Percentiles rank a stretch among this genome's conserved stretches.
Conservation (phyloP, 2,888 invertebrate genomes). For the Campoplex nolae region DNA sequence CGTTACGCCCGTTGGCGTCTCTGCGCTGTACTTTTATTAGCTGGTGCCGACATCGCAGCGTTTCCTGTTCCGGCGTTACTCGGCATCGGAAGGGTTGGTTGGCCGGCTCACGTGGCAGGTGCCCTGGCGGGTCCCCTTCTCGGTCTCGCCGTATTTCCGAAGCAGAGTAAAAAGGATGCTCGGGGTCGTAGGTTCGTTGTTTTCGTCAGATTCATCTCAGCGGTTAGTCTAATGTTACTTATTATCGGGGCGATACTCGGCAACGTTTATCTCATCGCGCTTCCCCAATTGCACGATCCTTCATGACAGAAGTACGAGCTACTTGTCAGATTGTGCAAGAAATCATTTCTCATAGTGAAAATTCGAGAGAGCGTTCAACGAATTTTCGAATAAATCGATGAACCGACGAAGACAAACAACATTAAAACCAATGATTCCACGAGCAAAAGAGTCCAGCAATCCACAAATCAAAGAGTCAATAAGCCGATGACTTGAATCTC, state of each 20-base stretch:
- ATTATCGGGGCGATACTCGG: constrained; percentile 82
- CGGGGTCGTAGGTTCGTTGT: constrained; percentile 81
- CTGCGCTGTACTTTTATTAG: constrained; percentile 87
- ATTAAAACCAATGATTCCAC: neutral
- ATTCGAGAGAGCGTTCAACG: constrained; percentile 81
- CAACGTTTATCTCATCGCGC: constrained; percentile 82
- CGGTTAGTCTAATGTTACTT: constrained; percentile 80
- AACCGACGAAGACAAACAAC: neutral
- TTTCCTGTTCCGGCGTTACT: constrained; percentile 81
- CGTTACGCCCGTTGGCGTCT: constrained; percentile 83
- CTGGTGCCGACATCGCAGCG: constrained; percentile 88
- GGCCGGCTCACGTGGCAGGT: constrained; percentile 90
- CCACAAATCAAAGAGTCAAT: constrained; percentile 4
- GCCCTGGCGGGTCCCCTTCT: constrained; percentile 89
- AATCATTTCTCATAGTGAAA: constrained; percentile 82
- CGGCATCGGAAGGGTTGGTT: constrained; percentile 86
- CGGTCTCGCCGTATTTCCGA: constrained; percentile 86
- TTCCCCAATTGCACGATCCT: constrained; percentile 80
- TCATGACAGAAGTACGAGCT: constrained; percentile 83
- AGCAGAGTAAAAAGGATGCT: constrained; percentile 82
- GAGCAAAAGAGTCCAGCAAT: neutral
- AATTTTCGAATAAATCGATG: constrained; percentile 79
- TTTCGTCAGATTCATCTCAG: constrained; percentile 81
- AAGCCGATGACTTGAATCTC: neutral
- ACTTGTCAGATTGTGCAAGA: constrained; percentile 81